Base-by-base conservation (phyloP, 2,113 vertebrate species). In the Xenopus borealis region DNA sequence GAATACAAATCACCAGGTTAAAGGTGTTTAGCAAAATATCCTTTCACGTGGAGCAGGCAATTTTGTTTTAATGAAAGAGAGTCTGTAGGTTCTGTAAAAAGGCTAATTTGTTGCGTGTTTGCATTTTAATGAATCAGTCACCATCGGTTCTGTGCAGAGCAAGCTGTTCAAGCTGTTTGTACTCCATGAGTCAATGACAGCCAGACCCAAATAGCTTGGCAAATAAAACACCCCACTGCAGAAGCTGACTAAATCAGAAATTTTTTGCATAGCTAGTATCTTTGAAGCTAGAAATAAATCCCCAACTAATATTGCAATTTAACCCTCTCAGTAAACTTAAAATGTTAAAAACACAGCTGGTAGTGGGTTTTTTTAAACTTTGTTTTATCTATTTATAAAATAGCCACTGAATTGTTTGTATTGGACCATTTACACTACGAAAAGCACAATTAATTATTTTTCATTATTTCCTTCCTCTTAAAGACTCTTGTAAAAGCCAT, bases 101-200 rank as follows among this genome's bases (percentile, higher is more conserved):
- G 58, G 18, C 66, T 62, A 53, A 69, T 69, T 59, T 61, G 12
- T 75, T 40, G 27, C 47, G 66, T 63, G 27, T 50, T 45, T 69
- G 66, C 57, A 69, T 75, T 69, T 75, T 69, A 75, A 75, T 75
- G 57, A 75, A 75, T 20, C 67, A 75, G 40, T 75, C 57, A 68
- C 33, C 72, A 62, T 23, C 45, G 6, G 53, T 45, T 59, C 53
- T 40, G 52, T 58, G 45, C 64, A 53, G 16, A 44, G 23, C 73
- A 75, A 75, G 73, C 73, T 75, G 73, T 69, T 75, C 57, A 68
- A 75, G 64, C 72, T 68, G 55, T 75, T 75, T 75, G 68, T 69
- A 45, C 66, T 75, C 58, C 20, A 27, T 46, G 20, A 46, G 23
- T 47, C 14, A 58, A 17, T 61, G 58, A 23, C 14, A 69, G 46